These are phyloP conservation scores for Myoxocephalus aenaeus DNA, from an alignment of 2,797 vertebrate species.

Conservation along the genomic window DNA sequence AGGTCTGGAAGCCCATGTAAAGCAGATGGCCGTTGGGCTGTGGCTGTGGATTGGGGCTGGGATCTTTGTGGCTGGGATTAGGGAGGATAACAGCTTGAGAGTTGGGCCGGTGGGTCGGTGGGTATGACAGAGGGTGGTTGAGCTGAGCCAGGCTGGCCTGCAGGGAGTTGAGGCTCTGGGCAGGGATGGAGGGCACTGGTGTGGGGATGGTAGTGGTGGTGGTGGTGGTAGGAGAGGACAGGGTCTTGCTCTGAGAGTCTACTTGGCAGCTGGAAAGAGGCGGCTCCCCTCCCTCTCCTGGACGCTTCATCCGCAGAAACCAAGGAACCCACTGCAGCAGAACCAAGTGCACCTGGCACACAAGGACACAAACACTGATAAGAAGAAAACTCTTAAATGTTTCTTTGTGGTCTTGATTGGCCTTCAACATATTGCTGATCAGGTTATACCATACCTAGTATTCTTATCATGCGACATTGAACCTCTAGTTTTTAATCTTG, in stretches of 20 bases:
- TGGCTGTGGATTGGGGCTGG: constrained; percentile 56
- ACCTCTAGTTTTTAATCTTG: neutral
- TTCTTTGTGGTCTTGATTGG: neutral
- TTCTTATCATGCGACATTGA: neutral
- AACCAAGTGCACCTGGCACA: constrained; percentile 80
- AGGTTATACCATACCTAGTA: neutral
- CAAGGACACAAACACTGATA: constrained; percentile 12
- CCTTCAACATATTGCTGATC: neutral
- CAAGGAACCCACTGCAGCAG: constrained; percentile 87
- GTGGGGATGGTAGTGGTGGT: constrained; percentile 72
- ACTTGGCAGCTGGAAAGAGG: constrained; percentile 75
- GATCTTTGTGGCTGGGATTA: constrained; percentile 56
- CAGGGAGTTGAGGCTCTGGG: constrained; percentile 74
- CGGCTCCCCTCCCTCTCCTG: constrained; percentile 76
- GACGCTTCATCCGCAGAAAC: constrained; percentile 87
- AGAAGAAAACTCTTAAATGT: neutral
- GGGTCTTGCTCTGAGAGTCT: constrained; percentile 75
- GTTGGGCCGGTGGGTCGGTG: constrained; percentile 30
- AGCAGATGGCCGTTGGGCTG: constrained; percentile 83
- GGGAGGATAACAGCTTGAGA: constrained; percentile 53
- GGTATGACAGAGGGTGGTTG: constrained; percentile 63
- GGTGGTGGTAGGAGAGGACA: constrained; percentile 76
- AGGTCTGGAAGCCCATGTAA: constrained; percentile 82
- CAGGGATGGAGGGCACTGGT: constrained; percentile 64
- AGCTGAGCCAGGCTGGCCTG: constrained; percentile 74